These are phyloP conservation scores for Pipistrellus kuhlii DNA, from an alignment of 2,797 vertebrate species.

Conservation along the genomic window DNA sequence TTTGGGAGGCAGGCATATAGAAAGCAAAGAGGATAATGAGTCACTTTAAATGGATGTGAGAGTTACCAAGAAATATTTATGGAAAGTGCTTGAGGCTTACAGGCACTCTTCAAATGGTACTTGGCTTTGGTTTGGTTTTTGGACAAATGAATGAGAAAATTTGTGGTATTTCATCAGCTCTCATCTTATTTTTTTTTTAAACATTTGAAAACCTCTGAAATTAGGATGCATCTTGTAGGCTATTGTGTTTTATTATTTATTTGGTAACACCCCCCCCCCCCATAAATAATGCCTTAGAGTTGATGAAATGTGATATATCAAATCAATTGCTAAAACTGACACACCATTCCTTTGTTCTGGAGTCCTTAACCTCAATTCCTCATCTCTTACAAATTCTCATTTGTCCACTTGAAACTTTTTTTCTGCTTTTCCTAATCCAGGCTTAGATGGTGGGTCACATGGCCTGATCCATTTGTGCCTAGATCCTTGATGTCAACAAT, in stretches of 20 bases:
- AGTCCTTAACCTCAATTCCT: neutral
- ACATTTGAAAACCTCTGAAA: conserved; percentile 17
- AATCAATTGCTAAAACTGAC: neutral
- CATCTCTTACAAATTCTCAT: conserved; percentile 12
- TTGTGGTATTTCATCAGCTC: neutral
- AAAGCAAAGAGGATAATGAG: conserved; percentile 6
- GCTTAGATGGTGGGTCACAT: neutral
- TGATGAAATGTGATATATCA: conserved; percentile 24
- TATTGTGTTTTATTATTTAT: conserved; percentile 33
- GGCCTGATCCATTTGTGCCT: neutral
- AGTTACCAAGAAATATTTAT: conserved; percentile 17
- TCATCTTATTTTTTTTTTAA: neutral
- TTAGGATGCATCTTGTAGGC: neutral
- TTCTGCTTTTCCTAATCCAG: conserved; percentile 28
- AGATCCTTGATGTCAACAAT: neutral
- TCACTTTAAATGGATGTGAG: conserved; percentile 10
- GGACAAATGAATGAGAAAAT: conserved; percentile 47
- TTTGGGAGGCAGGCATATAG: neutral
- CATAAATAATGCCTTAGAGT: neutral
- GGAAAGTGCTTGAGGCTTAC: neutral
- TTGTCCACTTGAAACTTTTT: conserved; percentile 23
- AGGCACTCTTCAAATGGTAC: neutral
- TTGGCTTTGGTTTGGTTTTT: conserved; percentile 52
- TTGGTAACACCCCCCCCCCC: neutral
- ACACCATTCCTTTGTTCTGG: neutral